These are phyloP conservation scores for Turnix velox DNA, from an alignment of 2,113 vertebrate genomes.

Conservation along the genomic window DNA sequence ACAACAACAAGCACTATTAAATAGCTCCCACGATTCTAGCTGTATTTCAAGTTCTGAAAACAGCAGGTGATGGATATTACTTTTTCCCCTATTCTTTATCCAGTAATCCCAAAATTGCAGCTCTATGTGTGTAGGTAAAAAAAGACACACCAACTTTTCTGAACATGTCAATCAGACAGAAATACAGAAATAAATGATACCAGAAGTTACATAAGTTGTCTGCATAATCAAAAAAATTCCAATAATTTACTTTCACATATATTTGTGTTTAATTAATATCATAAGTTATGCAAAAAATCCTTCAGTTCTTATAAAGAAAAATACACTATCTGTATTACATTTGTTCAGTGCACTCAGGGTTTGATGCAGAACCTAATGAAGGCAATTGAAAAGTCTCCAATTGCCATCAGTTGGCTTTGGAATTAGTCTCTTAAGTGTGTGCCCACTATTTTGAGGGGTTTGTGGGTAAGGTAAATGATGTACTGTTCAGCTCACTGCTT, in stretches of 20 bases:
- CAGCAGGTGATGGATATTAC: not conserved
- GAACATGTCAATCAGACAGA: not conserved
- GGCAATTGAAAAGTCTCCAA: not conserved
- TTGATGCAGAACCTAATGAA: not conserved
- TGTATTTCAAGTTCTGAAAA: not conserved
- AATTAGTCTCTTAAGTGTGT: not conserved
- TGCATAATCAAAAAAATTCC: not conserved
- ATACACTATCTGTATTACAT: not conserved
- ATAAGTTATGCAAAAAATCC: not conserved
- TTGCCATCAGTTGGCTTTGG: not conserved
- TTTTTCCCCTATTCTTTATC: not conserved
- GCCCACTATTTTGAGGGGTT: not conserved
- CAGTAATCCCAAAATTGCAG: not conserved
- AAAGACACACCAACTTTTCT: not conserved
- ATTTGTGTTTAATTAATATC: not conserved
- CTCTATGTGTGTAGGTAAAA: not conserved
- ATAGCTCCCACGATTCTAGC: not conserved
- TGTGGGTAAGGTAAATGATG: not conserved
- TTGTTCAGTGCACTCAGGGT: not conserved
- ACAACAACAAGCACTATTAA: not conserved
- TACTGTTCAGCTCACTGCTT: not conserved
- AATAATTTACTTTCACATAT: not conserved
- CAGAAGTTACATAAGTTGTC: not conserved
- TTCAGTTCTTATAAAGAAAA: not conserved
- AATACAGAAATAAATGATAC: not conserved